Evolutionary conservation across 1,140 invertebrate genomes (phyloP).

Genomic region (Magallana angulata): DNA sequence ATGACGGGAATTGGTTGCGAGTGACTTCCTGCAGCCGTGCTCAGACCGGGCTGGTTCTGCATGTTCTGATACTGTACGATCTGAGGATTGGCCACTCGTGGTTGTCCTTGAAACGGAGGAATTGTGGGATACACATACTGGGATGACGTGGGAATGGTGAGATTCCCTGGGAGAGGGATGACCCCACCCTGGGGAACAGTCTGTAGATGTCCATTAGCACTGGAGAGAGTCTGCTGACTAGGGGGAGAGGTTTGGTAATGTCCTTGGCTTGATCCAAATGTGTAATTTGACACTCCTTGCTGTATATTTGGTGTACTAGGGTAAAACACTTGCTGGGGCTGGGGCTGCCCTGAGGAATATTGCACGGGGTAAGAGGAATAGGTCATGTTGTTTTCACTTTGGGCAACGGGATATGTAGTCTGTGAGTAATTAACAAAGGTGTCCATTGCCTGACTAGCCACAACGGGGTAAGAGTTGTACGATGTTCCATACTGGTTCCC

Average conservation of each 20-base stretch:
- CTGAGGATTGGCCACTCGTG: conserved; percentile 45
- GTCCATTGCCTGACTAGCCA: conserved; percentile 32
- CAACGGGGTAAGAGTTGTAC: not conserved
- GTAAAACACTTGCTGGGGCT: conserved; percentile 52
- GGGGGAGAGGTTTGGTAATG: conserved; percentile 50
- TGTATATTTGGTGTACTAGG: conserved; percentile 45
- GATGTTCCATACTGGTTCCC: conserved; percentile 34
- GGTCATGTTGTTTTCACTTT: conserved; percentile 14
- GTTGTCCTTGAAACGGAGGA: conserved; percentile 46
- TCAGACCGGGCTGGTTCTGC: conserved; percentile 35
- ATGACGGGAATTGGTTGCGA: conserved; percentile 52
- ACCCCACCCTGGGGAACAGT: conserved; percentile 45
- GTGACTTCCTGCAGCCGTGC: conserved; percentile 26
- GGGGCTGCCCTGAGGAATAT: conserved; percentile 50
- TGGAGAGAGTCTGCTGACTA: conserved; percentile 50
- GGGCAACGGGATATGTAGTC: conserved; percentile 47
- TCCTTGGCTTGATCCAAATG: conserved; percentile 50
- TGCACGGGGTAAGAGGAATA: conserved; percentile 54
- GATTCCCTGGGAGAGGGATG: conserved; percentile 9
- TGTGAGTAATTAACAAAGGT: conserved; percentile 44
- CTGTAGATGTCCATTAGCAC: conserved; percentile 52
- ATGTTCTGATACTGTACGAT: conserved; percentile 54
- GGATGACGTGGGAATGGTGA: conserved; percentile 47
- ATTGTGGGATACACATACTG: conserved; percentile 54
- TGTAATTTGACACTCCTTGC: conserved; percentile 45